Evolutionary conservation across 2,888 invertebrate species (phyloP), one percentile per base, ranked within the genome.

Genomic region (Dryobotodes eremita): DNA sequence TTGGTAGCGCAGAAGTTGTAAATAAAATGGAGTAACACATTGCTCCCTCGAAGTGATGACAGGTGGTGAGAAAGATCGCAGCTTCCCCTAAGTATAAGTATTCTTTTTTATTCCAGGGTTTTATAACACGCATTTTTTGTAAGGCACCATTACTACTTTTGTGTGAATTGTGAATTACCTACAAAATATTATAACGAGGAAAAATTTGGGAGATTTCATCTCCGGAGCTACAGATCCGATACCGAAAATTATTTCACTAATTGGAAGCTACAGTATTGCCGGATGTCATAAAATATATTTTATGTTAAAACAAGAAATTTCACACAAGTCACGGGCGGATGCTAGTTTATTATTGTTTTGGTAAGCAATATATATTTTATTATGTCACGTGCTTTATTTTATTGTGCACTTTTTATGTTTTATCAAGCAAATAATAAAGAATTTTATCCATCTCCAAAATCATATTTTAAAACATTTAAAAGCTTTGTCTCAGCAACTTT

Each of bases 21-120:
- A 94, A 95, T 94, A 93, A 92, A 90, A 70, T 71, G 53, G 26
- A 84, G 86, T 89, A 89, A 91, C 92, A 93, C 91, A 90, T 92
- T 93, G 91, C 89, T 90, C 90, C 87, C 85, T 89, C 92, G 86
- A 89, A 85, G 91, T 86, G 95, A 90, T 92, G 95, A 95, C 93
- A 93, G 90, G 88, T 90, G 92, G 79, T 87, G 83, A 83, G 86
- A 91, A 91, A 90, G 89, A 89, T 79, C 66, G 59, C 42, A 68
- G 82, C 78, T 85, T 84, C 75, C 76, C 68, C 26, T 74, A 17
- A 57, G 11, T 17, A n/a, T 17, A 36, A 26, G 31, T 13, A 66
- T 2, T 66, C 4, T 71, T 73, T 75, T 84, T 75, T 57, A 11
- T 13, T 61, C 1, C 7, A 61, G 17, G 0, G 0, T 62, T 79